These are phyloP conservation scores for Diprion similis DNA, from an alignment of 1,140 invertebrate species.

Conservation along the genomic window DNA sequence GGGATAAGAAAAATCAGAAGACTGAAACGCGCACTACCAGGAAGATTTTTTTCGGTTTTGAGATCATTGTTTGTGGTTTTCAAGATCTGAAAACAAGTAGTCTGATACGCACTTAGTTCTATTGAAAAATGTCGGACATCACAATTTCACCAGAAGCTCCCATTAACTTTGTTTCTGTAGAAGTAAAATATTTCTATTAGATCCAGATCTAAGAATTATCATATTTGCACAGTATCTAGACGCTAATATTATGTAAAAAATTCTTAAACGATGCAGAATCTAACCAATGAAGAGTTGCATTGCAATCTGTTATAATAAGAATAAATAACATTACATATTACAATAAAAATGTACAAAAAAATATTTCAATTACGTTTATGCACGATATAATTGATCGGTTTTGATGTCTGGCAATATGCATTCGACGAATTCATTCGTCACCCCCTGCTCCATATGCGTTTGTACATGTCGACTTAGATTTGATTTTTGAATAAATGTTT, in stretches of 20 bases:
- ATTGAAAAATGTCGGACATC: no score
- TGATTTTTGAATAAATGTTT: constrained; percentile 50
- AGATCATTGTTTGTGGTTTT: no score
- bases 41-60: no score
- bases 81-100: no score
- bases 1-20: no score
- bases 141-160: no score
- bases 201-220: background rate
- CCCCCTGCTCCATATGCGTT: constrained; percentile 38
- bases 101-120: no score
- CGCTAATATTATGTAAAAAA: background rate
- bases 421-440: background rate
- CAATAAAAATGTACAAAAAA: background rate
- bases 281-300: background rate
- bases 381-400: background rate
- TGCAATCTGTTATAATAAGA: background rate
- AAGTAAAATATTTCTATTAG: no score
- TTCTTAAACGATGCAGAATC: background rate
- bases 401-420: background rate
- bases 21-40: no score
- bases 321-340: background rate
- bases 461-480: constrained; percentile 56
- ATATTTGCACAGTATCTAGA: background rate
- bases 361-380: background rate
- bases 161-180: no score